A percentile compares a stretch with the other conserved stretches of the same genome.
These are phyloP conservation scores for Taxidea taxus DNA, from an alignment of 2,113 vertebrate genomes.

Conservation along the genomic window DNA sequence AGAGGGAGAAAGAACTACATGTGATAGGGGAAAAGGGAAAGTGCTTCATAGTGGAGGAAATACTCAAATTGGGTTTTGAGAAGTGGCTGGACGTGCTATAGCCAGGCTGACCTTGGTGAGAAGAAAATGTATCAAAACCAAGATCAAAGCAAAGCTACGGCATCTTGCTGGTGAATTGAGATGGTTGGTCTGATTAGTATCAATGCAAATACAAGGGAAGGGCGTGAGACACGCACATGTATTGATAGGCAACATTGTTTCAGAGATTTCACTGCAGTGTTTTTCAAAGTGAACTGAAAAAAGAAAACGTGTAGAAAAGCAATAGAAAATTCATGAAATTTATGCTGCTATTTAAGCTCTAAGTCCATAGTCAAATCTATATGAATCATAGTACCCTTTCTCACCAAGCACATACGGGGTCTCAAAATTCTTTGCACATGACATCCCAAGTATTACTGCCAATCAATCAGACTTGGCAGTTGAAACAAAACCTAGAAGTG, in stretches of 20 bases:
- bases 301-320: neutral
- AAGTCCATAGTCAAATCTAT: neutral
- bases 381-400: neutral
- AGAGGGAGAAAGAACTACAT: neutral
- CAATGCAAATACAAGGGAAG: neutral
- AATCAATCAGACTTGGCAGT: neutral
- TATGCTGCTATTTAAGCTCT: neutral
- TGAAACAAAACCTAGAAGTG: neutral
- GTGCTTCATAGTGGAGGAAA: neutral
- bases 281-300: neutral
- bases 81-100: neutral
- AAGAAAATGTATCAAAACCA: neutral
- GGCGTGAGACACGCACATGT: neutral
- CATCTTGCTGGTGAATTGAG: neutral
- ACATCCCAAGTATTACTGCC: neutral
- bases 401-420: too few relatives aligned
- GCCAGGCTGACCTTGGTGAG: neutral
- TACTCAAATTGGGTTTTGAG: neutral
- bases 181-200: neutral
- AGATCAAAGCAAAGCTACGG: neutral
- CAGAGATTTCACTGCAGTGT: neutral
- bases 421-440: neutral
- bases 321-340: neutral
- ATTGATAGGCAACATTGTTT: neutral
- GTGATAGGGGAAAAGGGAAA: neutral